A percentile compares a stretch with the other conserved stretches of the same genome.
Conservation (phyloP, 92 coral and sea anemone genomes). For the Metridium senile region DNA sequence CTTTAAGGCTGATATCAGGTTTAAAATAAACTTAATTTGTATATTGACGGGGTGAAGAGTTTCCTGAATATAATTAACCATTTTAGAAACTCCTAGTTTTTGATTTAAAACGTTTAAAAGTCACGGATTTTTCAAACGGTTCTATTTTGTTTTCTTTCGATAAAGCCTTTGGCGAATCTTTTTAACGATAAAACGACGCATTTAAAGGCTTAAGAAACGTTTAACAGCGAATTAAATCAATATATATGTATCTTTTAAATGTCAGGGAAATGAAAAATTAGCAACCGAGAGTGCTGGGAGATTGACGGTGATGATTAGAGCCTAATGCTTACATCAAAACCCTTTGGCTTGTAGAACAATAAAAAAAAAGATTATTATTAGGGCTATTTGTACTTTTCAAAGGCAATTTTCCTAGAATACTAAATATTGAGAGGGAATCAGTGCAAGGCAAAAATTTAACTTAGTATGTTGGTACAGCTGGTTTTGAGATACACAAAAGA, state of each 20-base stretch:
- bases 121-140: not conserved
- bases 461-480: constrained; percentile 43
- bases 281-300: not conserved
- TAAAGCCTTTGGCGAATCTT: not conserved
- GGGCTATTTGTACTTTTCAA: not conserved
- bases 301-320: not conserved
- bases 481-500: constrained; percentile 27
- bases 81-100: constrained; percentile 3
- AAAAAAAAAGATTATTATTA: not conserved
- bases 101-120: not conserved
- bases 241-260: constrained; percentile 19
- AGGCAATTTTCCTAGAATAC: not conserved
- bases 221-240: not conserved
- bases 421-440: constrained; percentile 19
- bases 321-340: not conserved
- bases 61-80: constrained; percentile 12
- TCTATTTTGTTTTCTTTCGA: not conserved
- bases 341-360: not conserved
- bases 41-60: not conserved
- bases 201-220: constrained; percentile 13
- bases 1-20: not conserved
- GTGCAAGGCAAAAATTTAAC: constrained; percentile 34
- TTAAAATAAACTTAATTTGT: constrained; percentile 12
- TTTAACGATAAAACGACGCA: not conserved
- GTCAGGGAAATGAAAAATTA: constrained; percentile 13